Percentiles rank a stretch among this genome's conserved stretches.
Conservation (phyloP, 1,140 invertebrate genomes). For the Conus ventricosus region DNA sequence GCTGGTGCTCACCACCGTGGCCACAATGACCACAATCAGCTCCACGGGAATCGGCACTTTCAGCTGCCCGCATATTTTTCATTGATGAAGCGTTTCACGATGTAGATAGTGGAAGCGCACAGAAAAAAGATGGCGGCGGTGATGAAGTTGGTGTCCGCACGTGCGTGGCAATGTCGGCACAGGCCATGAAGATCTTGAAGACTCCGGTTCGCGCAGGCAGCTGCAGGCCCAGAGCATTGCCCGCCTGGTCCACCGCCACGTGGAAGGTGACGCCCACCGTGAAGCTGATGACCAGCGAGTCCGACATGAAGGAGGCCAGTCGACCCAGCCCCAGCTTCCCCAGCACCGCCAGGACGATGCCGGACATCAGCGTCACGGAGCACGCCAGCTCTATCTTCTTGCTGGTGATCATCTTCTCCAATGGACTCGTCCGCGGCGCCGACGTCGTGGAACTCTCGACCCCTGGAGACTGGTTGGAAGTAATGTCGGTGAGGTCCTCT, state of each 20-base stretch:
- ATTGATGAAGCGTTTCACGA: slow-evolving; percentile 71
- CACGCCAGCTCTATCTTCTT: slow-evolving; percentile 38
- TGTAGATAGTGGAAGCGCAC: slow-evolving; percentile 62
- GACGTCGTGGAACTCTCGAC: neutral
- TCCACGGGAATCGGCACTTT: slow-evolving; percentile 73
- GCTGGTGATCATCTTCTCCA: neutral
- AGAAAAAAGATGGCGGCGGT: slow-evolving; percentile 65
- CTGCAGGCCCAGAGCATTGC: slow-evolving; percentile 69
- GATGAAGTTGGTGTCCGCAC: slow-evolving; percentile 63
- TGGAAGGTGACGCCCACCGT: slow-evolving; percentile 75
- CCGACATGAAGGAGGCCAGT: slow-evolving; percentile 73
- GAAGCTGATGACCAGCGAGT: slow-evolving; percentile 75
- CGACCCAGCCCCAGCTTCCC: slow-evolving; percentile 72
- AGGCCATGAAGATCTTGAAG: slow-evolving; percentile 30
- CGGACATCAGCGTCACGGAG: slow-evolving; percentile 32
- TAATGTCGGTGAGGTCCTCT: neutral
- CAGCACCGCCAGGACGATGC: slow-evolving; percentile 65
- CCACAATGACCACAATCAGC: slow-evolving; percentile 57
- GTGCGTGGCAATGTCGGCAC: slow-evolving; percentile 59
- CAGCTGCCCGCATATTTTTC: slow-evolving; percentile 62
- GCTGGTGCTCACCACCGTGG: neutral
- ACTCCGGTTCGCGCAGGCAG: neutral
- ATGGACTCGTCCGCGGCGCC: neutral
- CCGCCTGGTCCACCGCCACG: slow-evolving; percentile 73
- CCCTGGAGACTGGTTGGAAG: neutral